A percentile compares a stretch with the other conserved stretches of the same genome.
phyloP scores from a whole-genome alignment of 2,797 vertebrate species.

The Anisognathus igniventris region DNA sequence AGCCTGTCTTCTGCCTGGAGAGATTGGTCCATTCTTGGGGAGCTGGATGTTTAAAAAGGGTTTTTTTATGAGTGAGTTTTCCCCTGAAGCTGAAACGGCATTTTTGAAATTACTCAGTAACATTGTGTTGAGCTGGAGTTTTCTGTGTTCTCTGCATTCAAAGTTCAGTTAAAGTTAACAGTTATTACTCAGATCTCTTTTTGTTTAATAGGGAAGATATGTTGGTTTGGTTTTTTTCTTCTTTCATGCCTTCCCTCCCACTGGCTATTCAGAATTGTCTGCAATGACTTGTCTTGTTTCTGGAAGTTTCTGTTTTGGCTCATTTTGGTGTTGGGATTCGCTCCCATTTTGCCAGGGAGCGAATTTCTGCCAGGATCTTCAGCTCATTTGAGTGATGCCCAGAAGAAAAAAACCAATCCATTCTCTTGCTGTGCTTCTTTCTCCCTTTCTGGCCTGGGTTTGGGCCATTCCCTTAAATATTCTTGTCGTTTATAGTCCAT shows the following conservation, averaged over 20 bases:
- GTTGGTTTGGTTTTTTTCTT: accelerated
- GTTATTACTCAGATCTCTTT: neutral
- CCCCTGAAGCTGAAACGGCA: neutral
- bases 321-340: neutral
- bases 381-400: neutral
- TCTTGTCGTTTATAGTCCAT: neutral
- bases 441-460: neutral
- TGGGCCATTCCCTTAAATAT: neutral
- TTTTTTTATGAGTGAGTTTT: neutral
- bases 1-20: neutral
- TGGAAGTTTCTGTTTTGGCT: neutral
- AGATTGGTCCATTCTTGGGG: neutral
- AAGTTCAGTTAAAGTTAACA: too few relatives aligned
- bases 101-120: neutral
- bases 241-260: neutral
- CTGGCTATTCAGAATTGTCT: neutral
- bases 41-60: neutral
- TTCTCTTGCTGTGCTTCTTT: neutral
- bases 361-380: neutral
- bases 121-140: accelerated
- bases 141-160: neutral
- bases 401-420: neutral
- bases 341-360: neutral
- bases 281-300: neutral
- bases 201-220: neutral